These are phyloP conservation scores for Oncorhynchus mykiss DNA, from an alignment of 2,113 vertebrate species.

Conservation along the genomic window DNA sequence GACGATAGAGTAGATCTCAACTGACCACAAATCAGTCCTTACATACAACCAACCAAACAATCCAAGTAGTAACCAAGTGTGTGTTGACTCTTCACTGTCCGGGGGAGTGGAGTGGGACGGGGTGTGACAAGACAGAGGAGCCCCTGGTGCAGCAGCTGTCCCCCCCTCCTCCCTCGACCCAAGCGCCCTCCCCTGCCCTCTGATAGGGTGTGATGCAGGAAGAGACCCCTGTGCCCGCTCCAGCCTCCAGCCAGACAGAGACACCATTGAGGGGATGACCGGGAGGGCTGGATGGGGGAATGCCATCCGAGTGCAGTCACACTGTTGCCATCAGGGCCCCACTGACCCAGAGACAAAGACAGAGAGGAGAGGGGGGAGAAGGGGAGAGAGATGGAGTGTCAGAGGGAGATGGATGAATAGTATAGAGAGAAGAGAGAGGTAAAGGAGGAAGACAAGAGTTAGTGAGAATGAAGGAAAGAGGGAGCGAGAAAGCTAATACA, in stretches of 20 bases:
- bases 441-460: neutral
- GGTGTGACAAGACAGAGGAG: conserved; percentile 52
- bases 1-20: conserved; percentile 9
- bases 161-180: conserved; percentile 32
- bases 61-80: conserved; percentile 33
- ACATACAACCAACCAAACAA: conserved; percentile 7
- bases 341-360: conserved; percentile 25
- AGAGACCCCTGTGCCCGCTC: conserved; percentile 45
- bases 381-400: neutral
- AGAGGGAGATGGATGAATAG: neutral
- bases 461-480: neutral
- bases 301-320: conserved; percentile 69
- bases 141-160: conserved; percentile 63
- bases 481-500: neutral
- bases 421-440: neutral
- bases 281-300: conserved; percentile 42
- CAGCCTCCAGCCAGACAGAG: conserved; percentile 62
- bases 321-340: conserved; percentile 52
- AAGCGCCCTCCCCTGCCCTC: conserved; percentile 39
- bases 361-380: neutral
- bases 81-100: conserved; percentile 25
- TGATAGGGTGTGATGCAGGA: conserved; percentile 62
- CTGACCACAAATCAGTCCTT: conserved; percentile 5
- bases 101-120: conserved; percentile 51
- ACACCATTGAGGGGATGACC: conserved; percentile 58